phyloP scores from a whole-genome alignment of 1,140 invertebrate species.

The Anagrus nilaparvatae region DNA sequence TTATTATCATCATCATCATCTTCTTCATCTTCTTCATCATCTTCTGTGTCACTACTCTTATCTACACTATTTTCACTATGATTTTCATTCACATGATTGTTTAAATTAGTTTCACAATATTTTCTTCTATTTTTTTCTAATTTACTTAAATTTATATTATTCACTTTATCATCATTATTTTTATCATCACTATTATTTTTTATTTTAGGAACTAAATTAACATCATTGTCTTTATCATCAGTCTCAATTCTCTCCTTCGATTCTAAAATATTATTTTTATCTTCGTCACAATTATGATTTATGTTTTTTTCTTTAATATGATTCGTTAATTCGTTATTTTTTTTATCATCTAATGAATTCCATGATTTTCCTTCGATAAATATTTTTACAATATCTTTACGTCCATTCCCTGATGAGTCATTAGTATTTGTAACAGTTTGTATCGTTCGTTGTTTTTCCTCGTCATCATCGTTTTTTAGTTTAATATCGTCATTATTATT shows the following conservation, averaged over 20 bases:
- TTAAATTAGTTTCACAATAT: too few species aligned
- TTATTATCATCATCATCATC: neutral
- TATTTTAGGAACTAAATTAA: neutral
- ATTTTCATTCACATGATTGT: neutral
- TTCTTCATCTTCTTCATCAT: conserved; percentile 5
- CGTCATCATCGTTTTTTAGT: conserved; percentile 3
- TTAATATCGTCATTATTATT: conserved; percentile 11
- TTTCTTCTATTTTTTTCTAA: too few species aligned
- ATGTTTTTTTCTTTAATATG: conserved; percentile 3
- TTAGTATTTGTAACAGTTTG: too few species aligned
- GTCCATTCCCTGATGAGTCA: neutral
- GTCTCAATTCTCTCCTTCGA: conserved; percentile 14
- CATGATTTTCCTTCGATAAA: conserved; percentile 8
- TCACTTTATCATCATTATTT: too few species aligned
- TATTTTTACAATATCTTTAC: conserved; percentile 2
- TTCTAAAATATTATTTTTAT: too few species aligned
- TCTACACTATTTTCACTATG: neutral
- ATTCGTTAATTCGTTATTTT: conserved; percentile 3
- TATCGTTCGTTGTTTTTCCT: too few species aligned
- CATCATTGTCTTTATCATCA: conserved; percentile 9
- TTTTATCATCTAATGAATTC: conserved; percentile 2
- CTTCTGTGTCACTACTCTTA: conserved; percentile 9
- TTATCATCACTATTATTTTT: conserved; percentile 2
- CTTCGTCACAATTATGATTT: neutral
- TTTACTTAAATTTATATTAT: too few species aligned